Evolutionary conservation across 2,888 invertebrate genomes (phyloP), one percentile per base, ranked within the genome.

Genomic region (Lasioglossum lativentre): DNA sequence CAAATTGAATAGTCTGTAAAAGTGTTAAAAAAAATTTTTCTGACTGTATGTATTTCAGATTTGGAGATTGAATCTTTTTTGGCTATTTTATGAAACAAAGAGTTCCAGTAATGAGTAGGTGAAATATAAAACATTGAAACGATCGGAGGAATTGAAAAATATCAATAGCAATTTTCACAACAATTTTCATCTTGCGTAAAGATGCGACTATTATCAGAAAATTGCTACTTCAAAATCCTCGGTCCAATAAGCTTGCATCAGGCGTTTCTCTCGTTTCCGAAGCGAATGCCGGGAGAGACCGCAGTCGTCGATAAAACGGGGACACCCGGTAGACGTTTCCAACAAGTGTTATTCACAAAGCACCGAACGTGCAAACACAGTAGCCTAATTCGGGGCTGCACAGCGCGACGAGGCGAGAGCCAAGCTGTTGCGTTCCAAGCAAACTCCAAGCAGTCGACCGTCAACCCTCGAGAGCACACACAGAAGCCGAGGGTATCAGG

Each of bases 401-500:
- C 27, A n/a, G 30, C 30, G 30, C 30, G 47, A 47, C 45, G 72
- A 45, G 19, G 30, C 8, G 40, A 47, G 45, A 45, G 14, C 45
- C 45, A 40, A 72, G 45, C 72, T 45, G 30, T 72, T 72, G 45
- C 72, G 68, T 59, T 72, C 40, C 78, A 56, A n/a, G 56, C 30
- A 56, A 30, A 56, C 23, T 73, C 45, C 38, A n/a, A 47, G 38
- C 38, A 23, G 16, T 6, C 30, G n/a, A 68, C 23, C 68, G 16
- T 8, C 40, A 34, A 34, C 38, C 68, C 68, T 38, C 34, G 68
- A 68, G 38, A 30, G 23, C 12, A 4, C 38, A 68, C 68, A 34
- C 66, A 14, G 3, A 3, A 30, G 30, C 56, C 30, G 63, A 30
- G 16, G 16, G 63, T 34, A 30, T 30, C 16, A 5, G 30, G 63